Evolutionary conservation across 2,797 vertebrate species (phyloP), one percentile per base, ranked within the genome.

Genomic region (Rhinophrynus dorsalis): DNA sequence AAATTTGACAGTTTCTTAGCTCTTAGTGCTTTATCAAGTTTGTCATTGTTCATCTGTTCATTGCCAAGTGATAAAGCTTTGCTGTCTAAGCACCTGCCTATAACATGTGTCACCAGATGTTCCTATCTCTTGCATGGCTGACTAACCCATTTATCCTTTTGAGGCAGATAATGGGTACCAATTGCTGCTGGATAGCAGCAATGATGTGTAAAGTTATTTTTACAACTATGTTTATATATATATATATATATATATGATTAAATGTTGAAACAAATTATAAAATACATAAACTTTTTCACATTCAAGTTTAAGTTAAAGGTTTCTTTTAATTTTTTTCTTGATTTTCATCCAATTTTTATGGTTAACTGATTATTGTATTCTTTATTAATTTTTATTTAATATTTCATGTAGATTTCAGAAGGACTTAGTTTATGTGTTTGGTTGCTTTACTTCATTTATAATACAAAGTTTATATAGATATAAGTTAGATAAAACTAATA

Each of bases 91-190:
- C 68, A 71, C 68, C 68, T 71, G 68, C 59, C 68, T 48, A 6
- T 30, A 68, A 71, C 68, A 71, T 48, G 68, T 71, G 68, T 71
- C 68, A 56, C 59, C 68, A 71, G 68, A 63, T 71, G 68, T 71
- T 64, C 38, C 59, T 20, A 48, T 71, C 68, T 38, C 59, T 24
- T 56, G 68, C 68, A 57, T 71, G 59, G 45, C 33, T 57, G 68
- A 42, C 23, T 30, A 47, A 71, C 21, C 59, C 42, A 71, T 71
- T 71, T 63, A 71, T 71, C 68, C 60, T 64, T 64, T 26, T 15
- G 30, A 47, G 40, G 37, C 21, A 11, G 59, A 30, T 40, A 32
- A 64, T 57, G 59, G 51, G 6, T 27, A 64, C 59, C 59, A 47
- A 64, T 71, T 15, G 51, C 58, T 33, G 26, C 48, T 29, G 38